These are phyloP conservation scores for Cotesia congregata DNA, from an alignment of 2,888 invertebrate genomes.

Conservation along the genomic window DNA sequence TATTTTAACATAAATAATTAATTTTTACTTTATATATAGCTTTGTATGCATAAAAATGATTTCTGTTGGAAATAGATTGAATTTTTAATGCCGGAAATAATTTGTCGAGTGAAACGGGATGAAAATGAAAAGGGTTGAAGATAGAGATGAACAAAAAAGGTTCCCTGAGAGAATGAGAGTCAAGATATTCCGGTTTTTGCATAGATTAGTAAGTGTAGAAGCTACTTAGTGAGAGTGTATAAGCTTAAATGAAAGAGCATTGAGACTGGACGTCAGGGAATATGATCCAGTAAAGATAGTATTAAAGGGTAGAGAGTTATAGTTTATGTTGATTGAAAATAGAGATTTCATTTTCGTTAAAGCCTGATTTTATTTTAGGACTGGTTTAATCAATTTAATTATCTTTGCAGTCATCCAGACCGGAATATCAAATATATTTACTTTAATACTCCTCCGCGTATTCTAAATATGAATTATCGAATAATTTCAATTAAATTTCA, in stretches of 20 bases:
- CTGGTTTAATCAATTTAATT: no score
- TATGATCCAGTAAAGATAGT: neutral
- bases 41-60: neutral
- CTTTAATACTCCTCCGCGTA: no score
- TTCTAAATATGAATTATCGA: no score
- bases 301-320: neutral
- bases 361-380: no score
- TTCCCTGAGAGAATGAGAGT: slow-evolving; percentile 48
- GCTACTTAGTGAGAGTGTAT: slow-evolving; percentile 43
- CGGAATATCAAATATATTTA: no score
- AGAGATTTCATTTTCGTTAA: no score
- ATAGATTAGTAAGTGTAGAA: slow-evolving; percentile 69
- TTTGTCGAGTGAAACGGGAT: neutral
- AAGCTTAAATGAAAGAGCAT: neutral
- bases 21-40: no score
- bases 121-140: slow-evolving; percentile 1
- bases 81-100: neutral
- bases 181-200: slow-evolving; percentile 70
- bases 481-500: no score
- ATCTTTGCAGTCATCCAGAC: no score
- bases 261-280: neutral
- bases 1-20: no score
- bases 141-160: slow-evolving; percentile 56
- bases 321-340: neutral
- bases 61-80: neutral